These are phyloP conservation scores for Protobothrops flavoviridis DNA, from an alignment of 2,113 vertebrate genomes.

Conservation along the genomic window DNA sequence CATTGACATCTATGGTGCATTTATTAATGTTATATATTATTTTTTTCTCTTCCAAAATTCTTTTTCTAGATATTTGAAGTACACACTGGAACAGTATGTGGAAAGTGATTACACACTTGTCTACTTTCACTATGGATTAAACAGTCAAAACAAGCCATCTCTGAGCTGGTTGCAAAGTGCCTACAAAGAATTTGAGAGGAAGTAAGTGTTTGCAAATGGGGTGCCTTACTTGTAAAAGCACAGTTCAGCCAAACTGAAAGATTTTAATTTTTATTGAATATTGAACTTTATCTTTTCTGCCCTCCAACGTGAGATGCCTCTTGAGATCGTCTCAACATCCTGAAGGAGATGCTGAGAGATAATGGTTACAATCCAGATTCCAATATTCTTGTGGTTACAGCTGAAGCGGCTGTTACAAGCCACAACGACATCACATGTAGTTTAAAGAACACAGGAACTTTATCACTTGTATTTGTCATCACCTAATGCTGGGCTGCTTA, in stretches of 20 bases:
- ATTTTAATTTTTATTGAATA: not conserved
- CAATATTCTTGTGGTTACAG: not conserved
- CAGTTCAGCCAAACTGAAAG: not conserved
- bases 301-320: not conserved
- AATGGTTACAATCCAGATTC: not conserved
- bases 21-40: not conserved
- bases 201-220: conserved; percentile 65
- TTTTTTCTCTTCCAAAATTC: not conserved
- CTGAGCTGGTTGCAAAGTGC: conserved; percentile 80
- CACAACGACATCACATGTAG: not conserved
- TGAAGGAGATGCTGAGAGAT: not conserved
- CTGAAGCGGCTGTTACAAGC: not conserved
- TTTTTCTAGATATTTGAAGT: conserved; percentile 79
- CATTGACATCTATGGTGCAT: not conserved
- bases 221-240: not conserved
- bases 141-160: conserved; percentile 82
- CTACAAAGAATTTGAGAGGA: conserved; percentile 84
- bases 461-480: not conserved
- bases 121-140: conserved; percentile 84
- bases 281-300: not conserved
- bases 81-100: conserved; percentile 82
- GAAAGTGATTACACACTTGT: conserved; percentile 83
- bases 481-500: not conserved
- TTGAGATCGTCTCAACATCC: not conserved
- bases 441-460: not conserved